phyloP scores from a whole-genome alignment of 2,888 invertebrate genomes.

The Lissocephala sabroskyi region DNA sequence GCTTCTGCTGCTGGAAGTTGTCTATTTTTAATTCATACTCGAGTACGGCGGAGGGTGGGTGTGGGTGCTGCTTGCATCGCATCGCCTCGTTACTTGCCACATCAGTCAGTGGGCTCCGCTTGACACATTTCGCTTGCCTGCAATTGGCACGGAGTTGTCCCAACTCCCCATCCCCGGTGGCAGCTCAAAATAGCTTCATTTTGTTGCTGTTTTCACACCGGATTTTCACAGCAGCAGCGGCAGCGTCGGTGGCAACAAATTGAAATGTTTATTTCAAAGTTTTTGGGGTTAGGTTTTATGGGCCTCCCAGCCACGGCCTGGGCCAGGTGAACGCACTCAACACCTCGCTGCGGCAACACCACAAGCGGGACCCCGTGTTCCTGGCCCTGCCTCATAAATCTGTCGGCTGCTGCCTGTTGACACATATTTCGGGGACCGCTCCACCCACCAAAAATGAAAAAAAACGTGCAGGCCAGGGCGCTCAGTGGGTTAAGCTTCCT shows the following conservation, averaged over 20 bases:
- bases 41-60: too few species aligned
- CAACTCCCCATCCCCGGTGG: not conserved
- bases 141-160: conserved; percentile 47
- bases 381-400: conserved; percentile 45
- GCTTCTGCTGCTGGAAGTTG: not conserved
- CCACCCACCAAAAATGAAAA: too few species aligned
- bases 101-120: conserved; percentile 69
- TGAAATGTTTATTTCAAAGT: conserved; percentile 57
- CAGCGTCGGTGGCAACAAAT: conserved; percentile 33
- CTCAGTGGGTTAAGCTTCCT: conserved; percentile 37
- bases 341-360: conserved; percentile 1
- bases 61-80: conserved; percentile 8
- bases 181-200: conserved; percentile 48
- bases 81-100: conserved; percentile 67
- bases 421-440: conserved; percentile 25
- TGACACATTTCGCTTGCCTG: conserved; percentile 65
- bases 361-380: conserved; percentile 12
- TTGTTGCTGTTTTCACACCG: too few species aligned
- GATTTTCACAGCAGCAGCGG: conserved; percentile 8
- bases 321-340: conserved; percentile 36
- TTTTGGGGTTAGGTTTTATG: conserved; percentile 15
- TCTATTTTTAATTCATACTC: conserved; percentile 32
- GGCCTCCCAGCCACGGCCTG: not conserved
- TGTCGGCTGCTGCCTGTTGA: conserved; percentile 41
- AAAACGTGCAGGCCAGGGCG: conserved; percentile 4